These are phyloP conservation scores for Copsychus sechellarum DNA, from an alignment of 2,113 vertebrate genomes.

Conservation along the genomic window DNA sequence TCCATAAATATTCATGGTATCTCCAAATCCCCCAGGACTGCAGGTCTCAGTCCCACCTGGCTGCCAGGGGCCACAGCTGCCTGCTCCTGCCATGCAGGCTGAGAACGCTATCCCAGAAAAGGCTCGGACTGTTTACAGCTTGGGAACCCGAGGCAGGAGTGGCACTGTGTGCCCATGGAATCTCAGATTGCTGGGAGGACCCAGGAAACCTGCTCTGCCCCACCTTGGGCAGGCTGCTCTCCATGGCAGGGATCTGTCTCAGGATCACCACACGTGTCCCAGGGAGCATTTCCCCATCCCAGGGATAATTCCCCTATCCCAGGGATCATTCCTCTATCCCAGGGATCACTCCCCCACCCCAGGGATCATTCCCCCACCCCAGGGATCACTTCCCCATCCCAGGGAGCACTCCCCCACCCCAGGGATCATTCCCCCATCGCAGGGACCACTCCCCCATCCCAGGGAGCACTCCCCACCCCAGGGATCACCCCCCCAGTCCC, in stretches of 20 bases:
- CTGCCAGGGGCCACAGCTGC: not conserved
- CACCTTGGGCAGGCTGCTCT: not conserved
- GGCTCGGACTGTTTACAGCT: fast-evolving
- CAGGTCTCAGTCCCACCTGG: not conserved
- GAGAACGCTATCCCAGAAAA: fast-evolving
- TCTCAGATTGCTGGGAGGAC: not conserved
- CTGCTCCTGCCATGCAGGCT: fast-evolving
- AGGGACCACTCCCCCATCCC: no score
- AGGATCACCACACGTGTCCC: fast-evolving
- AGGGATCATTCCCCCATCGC: no score
- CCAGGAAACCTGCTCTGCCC: not conserved
- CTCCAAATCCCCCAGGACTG: no score
- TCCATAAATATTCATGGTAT: not conserved
- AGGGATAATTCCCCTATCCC: not conserved
- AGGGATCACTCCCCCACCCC: no score
- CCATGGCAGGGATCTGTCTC: not conserved
- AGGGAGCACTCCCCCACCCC: no score
- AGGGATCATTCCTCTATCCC: fast-evolving
- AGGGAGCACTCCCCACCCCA: not conserved
- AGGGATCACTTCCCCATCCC: no score
- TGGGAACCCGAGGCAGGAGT: not conserved
- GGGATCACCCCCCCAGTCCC: not conserved
- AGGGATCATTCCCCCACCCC: no score
- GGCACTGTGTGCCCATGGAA: not conserved
- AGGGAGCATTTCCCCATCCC: not conserved